Percentiles rank a stretch among this genome's conserved stretches.
These are phyloP conservation scores for Condylostylus longicornis DNA, from an alignment of 1,140 invertebrate species.

Conservation along the genomic window DNA sequence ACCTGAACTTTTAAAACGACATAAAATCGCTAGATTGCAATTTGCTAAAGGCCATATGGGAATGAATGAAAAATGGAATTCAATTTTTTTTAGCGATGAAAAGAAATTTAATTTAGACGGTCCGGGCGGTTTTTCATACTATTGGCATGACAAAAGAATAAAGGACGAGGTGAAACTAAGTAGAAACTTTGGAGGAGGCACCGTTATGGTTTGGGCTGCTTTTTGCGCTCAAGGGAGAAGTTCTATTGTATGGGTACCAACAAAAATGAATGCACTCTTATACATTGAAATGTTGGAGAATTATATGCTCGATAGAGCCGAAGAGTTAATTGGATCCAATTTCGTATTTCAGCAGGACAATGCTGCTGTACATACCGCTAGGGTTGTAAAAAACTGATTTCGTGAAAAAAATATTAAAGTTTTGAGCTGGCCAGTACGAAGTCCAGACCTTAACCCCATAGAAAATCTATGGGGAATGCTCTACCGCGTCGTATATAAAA, in stretches of 20 bases:
- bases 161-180: no score
- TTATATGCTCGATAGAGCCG: not conserved
- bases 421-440: constrained; percentile 22
- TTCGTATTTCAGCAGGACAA: not conserved
- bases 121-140: constrained; percentile 29
- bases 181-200: not conserved
- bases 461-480: constrained; percentile 31
- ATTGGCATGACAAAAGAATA: constrained; percentile 31
- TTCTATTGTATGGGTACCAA: not conserved
- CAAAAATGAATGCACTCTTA: not conserved
- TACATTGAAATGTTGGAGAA: not conserved
- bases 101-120: constrained; percentile 31
- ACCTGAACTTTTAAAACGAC: constrained; percentile 3
- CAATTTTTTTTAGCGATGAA: constrained; percentile 26
- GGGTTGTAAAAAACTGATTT: no score
- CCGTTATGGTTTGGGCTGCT: not conserved
- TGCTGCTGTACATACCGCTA: no score
- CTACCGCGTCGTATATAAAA: constrained; percentile 27
- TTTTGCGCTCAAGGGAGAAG: not conserved
- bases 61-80: constrained; percentile 3
- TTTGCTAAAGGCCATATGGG: constrained; percentile 4
- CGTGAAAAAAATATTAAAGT: no score
- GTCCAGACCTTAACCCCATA: constrained; percentile 30
- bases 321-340: not conserved
- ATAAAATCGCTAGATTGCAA: constrained; percentile 1